Percentiles rank a stretch among this genome's conserved stretches.
These are phyloP conservation scores for Acheta domesticus DNA, from an alignment of 2,888 invertebrate species.

Conservation along the genomic window DNA sequence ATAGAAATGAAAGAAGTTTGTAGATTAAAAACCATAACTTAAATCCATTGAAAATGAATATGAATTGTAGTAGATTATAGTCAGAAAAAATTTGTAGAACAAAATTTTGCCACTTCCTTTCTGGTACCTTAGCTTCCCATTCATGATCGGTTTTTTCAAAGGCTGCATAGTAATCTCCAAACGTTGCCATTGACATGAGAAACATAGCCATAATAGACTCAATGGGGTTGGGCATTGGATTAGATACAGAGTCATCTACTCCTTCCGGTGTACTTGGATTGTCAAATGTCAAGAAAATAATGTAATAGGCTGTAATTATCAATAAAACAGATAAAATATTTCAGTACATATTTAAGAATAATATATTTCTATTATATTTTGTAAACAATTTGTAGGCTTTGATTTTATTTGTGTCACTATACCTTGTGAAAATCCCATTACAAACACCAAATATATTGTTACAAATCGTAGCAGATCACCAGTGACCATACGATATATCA, in stretches of 20 bases:
- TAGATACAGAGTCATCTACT: conserved; percentile 73
- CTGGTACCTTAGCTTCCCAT: conserved; percentile 76
- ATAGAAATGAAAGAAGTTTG: conserved; percentile 6
- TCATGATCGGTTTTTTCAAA: conserved; percentile 87
- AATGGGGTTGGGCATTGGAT: conserved; percentile 87
- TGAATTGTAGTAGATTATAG: no score
- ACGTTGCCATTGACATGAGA: conserved; percentile 95
- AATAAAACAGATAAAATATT: background rate
- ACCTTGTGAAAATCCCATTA: conserved; percentile 97
- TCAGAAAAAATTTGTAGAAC: no score
- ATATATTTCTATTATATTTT: no score
- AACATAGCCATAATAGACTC: conserved; percentile 98
- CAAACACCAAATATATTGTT: conserved; percentile 93
- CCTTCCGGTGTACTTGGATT: conserved; percentile 79
- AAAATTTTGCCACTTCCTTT: background rate
- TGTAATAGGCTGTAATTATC: conserved; percentile 69
- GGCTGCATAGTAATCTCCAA: conserved; percentile 89
- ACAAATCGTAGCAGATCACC: conserved; percentile 94
- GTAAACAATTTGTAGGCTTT: no score
- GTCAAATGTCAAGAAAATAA: conserved; percentile 85
- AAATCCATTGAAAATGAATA: background rate
- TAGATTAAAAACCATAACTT: background rate
- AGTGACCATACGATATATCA: conserved; percentile 98
- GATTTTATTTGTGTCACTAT: conserved; percentile 32
- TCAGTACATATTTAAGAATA: background rate